These are phyloP conservation scores for Felis catus DNA, from an alignment of 2,113 vertebrate genomes.

Conservation along the genomic window DNA sequence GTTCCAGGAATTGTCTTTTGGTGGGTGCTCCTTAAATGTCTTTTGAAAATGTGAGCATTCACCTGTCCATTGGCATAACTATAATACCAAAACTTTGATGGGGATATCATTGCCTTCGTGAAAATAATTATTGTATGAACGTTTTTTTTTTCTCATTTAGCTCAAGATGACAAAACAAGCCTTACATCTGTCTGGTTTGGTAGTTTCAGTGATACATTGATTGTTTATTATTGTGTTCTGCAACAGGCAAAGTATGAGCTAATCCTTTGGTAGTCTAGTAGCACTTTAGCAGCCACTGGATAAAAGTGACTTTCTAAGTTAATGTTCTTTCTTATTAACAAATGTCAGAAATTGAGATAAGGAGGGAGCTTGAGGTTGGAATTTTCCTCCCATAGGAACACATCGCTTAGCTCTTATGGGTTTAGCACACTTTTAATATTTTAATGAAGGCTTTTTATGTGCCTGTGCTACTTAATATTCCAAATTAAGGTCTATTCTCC, in stretches of 20 bases:
- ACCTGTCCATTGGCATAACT: background rate
- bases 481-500: constrained; percentile 71
- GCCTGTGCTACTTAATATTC: constrained; percentile 49
- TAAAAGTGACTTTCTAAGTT: constrained; percentile 69
- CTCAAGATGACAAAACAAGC: background rate
- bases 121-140: background rate
- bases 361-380: constrained; percentile 41
- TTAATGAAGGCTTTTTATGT: constrained; percentile 71
- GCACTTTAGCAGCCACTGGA: constrained; percentile 6
- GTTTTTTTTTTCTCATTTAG: background rate
- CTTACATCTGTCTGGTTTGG: background rate
- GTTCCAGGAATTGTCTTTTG: background rate
- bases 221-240: constrained; percentile 35
- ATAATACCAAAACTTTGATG: background rate
- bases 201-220: background rate
- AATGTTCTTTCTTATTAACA: constrained; percentile 70
- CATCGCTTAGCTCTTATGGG: constrained; percentile 48
- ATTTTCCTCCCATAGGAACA: constrained; percentile 54
- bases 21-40: background rate
- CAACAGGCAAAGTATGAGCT: constrained; percentile 17
- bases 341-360: constrained; percentile 69
- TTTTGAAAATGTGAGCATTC: background rate
- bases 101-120: background rate
- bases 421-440: constrained; percentile 73
- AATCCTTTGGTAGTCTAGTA: background rate